Base-by-base conservation (phyloP, 2,797 vertebrate species). In the Semaprochilodus insignis region DNA sequence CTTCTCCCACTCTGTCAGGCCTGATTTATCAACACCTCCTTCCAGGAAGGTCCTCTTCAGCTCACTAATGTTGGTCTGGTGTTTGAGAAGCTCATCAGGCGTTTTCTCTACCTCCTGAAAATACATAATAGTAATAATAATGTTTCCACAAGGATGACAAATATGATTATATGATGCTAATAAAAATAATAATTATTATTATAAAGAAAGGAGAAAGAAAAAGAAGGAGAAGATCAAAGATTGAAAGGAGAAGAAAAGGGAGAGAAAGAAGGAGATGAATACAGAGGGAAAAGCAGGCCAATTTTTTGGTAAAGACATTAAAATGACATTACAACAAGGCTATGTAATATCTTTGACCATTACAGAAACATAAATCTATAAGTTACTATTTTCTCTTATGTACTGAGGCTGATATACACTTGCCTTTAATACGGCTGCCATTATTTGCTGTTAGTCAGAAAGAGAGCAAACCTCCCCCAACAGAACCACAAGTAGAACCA, bases 21-120 rank as follows among this genome's bases (percentile, higher is more conserved):
- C 90, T 51, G 93, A 83, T 16, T 91, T 94, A 88, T 96, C 96
- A 6, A 72, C 89, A 8, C 87, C 90, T 71, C 91, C 92, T 88
- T 97, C 96, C 92, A 99, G 91, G 91, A 99, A 99, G 84, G 96
- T 97, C 90, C 97, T 95, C 90, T 97, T 96, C 88, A 99, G 94
- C 87, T 97, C 97, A 8, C 96, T 97, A 91, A 99, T 97, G 91
- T 96, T 96, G 85, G 94, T 97, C 85, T 96, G 95, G 86, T 96
- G 95, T 90, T 95, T 97, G 91, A 95, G 91, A 83, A 96, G 89
- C 84, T 97, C 96, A 77, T 97, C 97, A 23, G 97, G 97, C 88
- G 94, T 95, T 84, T 91, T 95, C 51, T 91, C 23, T 52, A 94
- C 93, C 77, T 97, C 96, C 97, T 98, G 31, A 14, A 7, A 36